These are phyloP conservation scores for Myotis daubentonii DNA, from an alignment of 2,797 vertebrate genomes.

Conservation along the genomic window DNA sequence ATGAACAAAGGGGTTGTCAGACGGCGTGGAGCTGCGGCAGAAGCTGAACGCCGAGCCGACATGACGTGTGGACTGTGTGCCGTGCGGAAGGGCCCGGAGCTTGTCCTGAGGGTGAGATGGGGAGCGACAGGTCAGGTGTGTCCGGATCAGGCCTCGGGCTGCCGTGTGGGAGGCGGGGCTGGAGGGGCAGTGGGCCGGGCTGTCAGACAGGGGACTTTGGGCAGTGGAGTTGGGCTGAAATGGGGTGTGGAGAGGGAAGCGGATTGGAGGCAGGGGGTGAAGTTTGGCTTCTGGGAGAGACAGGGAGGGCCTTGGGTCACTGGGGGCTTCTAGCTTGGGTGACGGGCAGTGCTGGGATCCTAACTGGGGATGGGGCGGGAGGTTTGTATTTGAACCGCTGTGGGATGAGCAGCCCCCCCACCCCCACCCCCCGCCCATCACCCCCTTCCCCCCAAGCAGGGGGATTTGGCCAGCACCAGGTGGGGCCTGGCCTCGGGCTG, in stretches of 20 bases:
- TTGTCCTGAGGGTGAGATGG: background rate
- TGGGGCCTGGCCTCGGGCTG: background rate
- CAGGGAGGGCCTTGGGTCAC: no score
- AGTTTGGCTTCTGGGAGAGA: background rate
- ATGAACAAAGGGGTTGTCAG: background rate
- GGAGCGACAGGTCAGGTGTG: rapidly evolving
- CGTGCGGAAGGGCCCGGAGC: rapidly evolving
- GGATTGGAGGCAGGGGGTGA: background rate
- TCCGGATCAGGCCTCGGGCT: background rate
- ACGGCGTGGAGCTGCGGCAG: rapidly evolving
- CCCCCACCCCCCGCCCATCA: background rate
- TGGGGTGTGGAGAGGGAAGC: background rate
- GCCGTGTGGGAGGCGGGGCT: background rate
- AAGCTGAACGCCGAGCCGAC: rapidly evolving
- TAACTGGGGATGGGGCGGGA: background rate
- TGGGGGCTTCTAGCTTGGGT: background rate
- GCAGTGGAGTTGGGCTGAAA: background rate
- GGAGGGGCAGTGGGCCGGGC: background rate
- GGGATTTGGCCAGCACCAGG: rapidly evolving
- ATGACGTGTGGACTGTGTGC: rapidly evolving
- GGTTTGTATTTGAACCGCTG: background rate
- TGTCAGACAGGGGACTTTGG: background rate
- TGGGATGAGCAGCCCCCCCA: rapidly evolving
- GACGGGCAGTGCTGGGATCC: background rate
- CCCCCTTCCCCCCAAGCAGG: no score